A percentile compares a stretch with the other conserved stretches of the same genome.
Conservation (phyloP, 1,140 invertebrate species). For the Conopomorpha cramerella region DNA sequence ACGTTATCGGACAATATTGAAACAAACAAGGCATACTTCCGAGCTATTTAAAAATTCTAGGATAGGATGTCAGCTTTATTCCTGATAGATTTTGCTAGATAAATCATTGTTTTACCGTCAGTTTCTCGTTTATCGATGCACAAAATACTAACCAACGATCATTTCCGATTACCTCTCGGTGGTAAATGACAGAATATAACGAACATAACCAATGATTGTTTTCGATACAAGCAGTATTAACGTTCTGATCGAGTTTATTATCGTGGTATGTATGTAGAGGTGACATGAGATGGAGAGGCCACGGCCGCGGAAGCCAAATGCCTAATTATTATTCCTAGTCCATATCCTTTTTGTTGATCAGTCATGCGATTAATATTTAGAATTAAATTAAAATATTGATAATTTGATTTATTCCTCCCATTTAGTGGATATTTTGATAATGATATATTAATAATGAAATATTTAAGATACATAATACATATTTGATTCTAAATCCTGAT, state of each 20-base stretch:
- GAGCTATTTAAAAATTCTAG: slow-evolving; percentile 50
- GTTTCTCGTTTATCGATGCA: slow-evolving; percentile 49
- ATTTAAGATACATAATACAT: slow-evolving; percentile 62
- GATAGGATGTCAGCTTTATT: slow-evolving; percentile 55
- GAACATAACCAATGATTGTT: slow-evolving; percentile 38
- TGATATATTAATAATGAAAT: slow-evolving; percentile 62
- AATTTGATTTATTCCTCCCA: slow-evolving; percentile 61
- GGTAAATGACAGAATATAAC: slow-evolving; percentile 26
- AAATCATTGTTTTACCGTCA: slow-evolving; percentile 42
- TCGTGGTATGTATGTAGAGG: slow-evolving; percentile 46
- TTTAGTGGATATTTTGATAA: slow-evolving; percentile 62
- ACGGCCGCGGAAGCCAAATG: slow-evolving; percentile 34
- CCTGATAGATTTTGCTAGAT: slow-evolving; percentile 59
- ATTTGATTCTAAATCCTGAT: slow-evolving; percentile 62
- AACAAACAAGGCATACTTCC: slow-evolving; percentile 53
- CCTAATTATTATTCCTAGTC: slow-evolving; percentile 59
- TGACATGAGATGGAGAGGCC: slow-evolving; percentile 31
- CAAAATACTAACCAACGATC: slow-evolving; percentile 48
- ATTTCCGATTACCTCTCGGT: slow-evolving; percentile 36
- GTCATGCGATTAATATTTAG: slow-evolving; percentile 60
- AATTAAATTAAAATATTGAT: slow-evolving; percentile 58
- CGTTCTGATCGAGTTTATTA: slow-evolving; percentile 43
- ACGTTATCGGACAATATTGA: slow-evolving; percentile 54
- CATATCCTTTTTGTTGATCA: slow-evolving; percentile 59
- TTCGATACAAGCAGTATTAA: slow-evolving; percentile 47